Evolutionary conservation across 2,113 vertebrate genomes (phyloP).

Genomic region (Amblyopsis rosae): DNA sequence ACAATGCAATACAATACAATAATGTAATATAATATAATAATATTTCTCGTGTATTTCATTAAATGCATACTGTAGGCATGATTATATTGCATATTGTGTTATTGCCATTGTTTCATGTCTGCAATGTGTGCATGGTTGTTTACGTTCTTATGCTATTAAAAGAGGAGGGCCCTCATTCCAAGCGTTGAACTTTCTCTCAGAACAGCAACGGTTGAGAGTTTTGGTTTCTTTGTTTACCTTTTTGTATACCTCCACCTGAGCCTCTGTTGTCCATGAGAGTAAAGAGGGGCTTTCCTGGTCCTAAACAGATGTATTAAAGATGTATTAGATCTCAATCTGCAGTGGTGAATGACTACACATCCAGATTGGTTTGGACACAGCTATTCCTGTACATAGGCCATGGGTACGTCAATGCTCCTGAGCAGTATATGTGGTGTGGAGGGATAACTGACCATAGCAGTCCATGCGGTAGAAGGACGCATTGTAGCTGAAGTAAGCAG

Average conservation of each 20-base stretch:
- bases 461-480: constrained; percentile 87
- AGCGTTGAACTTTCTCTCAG: no score
- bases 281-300: constrained; percentile 86
- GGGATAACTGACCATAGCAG: constrained; percentile 85
- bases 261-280: constrained; percentile 77
- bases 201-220: background rate
- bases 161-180: no score
- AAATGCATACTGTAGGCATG: no score
- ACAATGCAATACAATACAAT: background rate
- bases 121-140: no score
- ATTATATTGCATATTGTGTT: no score
- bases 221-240: background rate
- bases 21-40: no score
- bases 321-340: background rate
- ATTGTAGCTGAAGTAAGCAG: constrained; percentile 86
- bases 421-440: constrained; percentile 11
- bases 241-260: constrained; percentile 75
- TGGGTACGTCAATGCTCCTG: constrained; percentile 40
- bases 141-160: no score
- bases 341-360: background rate
- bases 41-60: no score
- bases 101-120: no score
- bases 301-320: constrained; percentile 71
- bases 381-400: constrained; percentile 3
- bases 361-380: constrained; percentile 8